Conservation (phyloP, 2,113 vertebrate genomes). For the Embiotoca jacksoni region DNA sequence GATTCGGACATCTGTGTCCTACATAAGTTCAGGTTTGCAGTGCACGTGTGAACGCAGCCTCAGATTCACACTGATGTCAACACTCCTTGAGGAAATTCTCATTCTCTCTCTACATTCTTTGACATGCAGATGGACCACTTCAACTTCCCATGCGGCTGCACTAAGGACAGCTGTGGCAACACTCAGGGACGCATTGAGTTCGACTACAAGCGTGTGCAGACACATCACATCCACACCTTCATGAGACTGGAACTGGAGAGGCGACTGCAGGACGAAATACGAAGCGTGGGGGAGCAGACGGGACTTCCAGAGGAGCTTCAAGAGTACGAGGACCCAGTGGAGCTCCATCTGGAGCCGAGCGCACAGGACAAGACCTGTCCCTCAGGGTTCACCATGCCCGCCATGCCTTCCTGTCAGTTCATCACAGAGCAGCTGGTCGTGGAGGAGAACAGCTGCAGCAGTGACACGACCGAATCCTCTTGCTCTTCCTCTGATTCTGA, state of each 20-base stretch:
- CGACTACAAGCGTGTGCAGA: conserved; percentile 89
- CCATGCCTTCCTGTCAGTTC: conserved; percentile 83
- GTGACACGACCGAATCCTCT: conserved; percentile 90
- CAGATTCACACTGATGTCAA: no score
- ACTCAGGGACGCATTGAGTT: conserved; percentile 90
- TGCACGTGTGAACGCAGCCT: no score
- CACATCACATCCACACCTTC: conserved; percentile 92
- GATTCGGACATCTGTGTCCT: no score
- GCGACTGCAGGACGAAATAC: conserved; percentile 49
- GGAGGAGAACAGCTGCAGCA: conserved; percentile 91
- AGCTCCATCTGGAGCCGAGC: neutral
- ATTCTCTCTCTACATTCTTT: conserved; percentile 16
- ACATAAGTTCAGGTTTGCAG: no score
- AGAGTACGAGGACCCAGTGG: conserved; percentile 16
- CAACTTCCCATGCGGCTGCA: conserved; percentile 92
- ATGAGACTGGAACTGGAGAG: conserved; percentile 91
- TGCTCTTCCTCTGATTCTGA: conserved; percentile 83
- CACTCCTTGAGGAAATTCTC: neutral
- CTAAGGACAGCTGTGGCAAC: conserved; percentile 90
- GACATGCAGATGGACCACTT: conserved; percentile 90
- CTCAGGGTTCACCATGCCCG: conserved; percentile 69
- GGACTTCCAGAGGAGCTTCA: conserved; percentile 50
- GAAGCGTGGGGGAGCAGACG: conserved; percentile 19
- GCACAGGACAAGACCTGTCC: conserved; percentile 54
- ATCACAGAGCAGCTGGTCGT: conserved; percentile 74